These are phyloP conservation scores for Haliclystus octoradiatus DNA, from an alignment of 30 jellyfish, hydroid and myxozoan genomes.

Conservation along the genomic window DNA sequence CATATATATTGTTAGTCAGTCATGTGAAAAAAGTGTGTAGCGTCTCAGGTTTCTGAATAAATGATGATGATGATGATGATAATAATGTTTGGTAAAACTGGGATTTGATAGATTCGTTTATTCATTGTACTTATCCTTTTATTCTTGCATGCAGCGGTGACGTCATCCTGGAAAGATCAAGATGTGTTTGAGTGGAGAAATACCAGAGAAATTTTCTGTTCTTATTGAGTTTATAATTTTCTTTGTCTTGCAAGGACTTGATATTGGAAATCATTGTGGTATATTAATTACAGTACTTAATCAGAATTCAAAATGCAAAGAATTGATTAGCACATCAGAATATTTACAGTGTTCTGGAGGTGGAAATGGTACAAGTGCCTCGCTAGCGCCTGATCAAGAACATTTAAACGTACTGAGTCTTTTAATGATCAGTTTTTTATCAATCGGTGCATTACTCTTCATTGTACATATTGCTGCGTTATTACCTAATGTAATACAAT, in stretches of 20 bases:
- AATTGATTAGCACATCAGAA: constrained; percentile 3
- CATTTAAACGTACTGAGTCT: constrained; percentile 31
- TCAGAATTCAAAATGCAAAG: constrained; percentile 27
- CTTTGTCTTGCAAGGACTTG: constrained; percentile 53
- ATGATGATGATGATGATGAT: too few species aligned
- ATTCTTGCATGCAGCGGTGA: too few species aligned
- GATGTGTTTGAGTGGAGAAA: constrained; percentile 77
- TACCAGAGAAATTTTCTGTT: constrained; percentile 70
- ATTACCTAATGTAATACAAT: constrained; percentile 68
- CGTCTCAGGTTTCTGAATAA: too few species aligned
- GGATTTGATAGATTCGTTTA: too few species aligned
- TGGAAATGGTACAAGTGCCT: constrained; percentile 45
- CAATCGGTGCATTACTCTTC: constrained; percentile 62
- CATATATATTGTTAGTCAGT: too few species aligned
- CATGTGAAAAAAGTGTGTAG: too few species aligned
- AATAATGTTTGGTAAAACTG: too few species aligned
- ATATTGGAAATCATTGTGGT: constrained; percentile 79
- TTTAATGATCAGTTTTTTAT: constrained; percentile 35
- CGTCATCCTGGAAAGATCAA: too few species aligned
- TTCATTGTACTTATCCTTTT: too few species aligned
- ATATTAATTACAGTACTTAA: constrained; percentile 44
- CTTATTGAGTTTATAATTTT: constrained; percentile 68
- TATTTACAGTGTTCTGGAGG: constrained; percentile 45
- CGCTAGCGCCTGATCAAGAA: constrained; percentile 27
- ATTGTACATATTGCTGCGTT: constrained; percentile 43